phyloP scores from a whole-genome alignment of 2,797 vertebrate genomes.

The Chromobotia macracanthus region DNA sequence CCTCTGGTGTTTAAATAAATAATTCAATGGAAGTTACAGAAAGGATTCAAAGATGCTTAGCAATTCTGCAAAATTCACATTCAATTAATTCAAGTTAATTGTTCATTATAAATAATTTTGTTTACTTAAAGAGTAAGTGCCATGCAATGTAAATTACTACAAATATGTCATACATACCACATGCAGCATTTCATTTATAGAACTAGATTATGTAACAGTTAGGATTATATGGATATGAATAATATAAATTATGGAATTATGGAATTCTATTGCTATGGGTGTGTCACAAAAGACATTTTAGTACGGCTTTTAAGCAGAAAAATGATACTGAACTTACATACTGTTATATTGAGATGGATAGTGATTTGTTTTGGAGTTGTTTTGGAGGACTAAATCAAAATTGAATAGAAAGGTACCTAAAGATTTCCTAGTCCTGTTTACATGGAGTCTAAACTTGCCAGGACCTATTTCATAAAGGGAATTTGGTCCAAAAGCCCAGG shows the following conservation, averaged over 20 bases:
- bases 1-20: constrained; percentile 5
- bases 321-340: not conserved
- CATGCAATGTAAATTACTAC: no score
- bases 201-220: no score
- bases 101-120: no score
- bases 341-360: not conserved
- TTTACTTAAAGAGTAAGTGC: not conserved
- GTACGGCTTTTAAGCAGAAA: not conserved
- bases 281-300: not conserved
- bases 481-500: constrained; percentile 50
- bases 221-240: no score
- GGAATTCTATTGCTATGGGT: not conserved
- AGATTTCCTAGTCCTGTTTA: not conserved
- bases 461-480: constrained; percentile 50
- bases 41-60: no score
- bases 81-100: no score
- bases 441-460: constrained; percentile 56
- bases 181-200: no score
- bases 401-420: not conserved
- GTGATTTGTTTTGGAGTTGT: not conserved
- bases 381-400: not conserved
- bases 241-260: no score
- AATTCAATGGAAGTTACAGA: not conserved
- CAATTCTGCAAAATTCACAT: no score
- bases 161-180: no score